Base-by-base conservation (phyloP, 2,888 invertebrate genomes). In the Lepidocyrtoides sp. region DNA sequence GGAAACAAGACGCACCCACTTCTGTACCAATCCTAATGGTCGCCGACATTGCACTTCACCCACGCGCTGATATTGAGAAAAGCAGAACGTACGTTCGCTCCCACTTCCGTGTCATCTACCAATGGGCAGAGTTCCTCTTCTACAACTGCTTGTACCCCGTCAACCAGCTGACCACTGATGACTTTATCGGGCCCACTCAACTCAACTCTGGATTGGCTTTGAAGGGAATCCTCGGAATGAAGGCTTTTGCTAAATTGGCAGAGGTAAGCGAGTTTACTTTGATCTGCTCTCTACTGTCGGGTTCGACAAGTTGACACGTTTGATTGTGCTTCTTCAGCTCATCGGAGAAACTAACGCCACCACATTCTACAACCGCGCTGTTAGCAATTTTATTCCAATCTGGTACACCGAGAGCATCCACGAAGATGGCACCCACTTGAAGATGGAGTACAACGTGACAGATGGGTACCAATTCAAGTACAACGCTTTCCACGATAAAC, bases 381-480 rank as follows among this genome's bases (percentile, higher is more conserved):
- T 88, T 0, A 32, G 20, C 0, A 48, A 82, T 0, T 93, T 77
- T 54, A 48, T 92, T 23, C 84, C 48, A 0, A 92, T 72, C 17
- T 93, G 93, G 93, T 10, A 77, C 20, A 79, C 57, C 5, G 93
- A 93, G 41, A 91, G 91, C 20, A 75, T 93, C 41, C 92, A 93
- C 51, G 41, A 20, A 0, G 81, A 81, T 54, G 91, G 91, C 63
- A 60, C 29, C 41, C 93, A 93, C 54, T 63, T 93, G 72, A 93
- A 93, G 54, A 92, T 92, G 92, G 93, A 93, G 77, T 93, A 93
- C 92, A 93, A 93, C 75, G 92, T 93, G 12, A 91, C 93, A 0
- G 83, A 93, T 3, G 93, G 93, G 14, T 93, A 93, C 85, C 93
- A 93, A 66, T 93, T 93, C 92, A 93, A 93, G 82, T 93, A 93